phyloP scores from a whole-genome alignment of 2,797 vertebrate species.

The Salmo trutta region DNA sequence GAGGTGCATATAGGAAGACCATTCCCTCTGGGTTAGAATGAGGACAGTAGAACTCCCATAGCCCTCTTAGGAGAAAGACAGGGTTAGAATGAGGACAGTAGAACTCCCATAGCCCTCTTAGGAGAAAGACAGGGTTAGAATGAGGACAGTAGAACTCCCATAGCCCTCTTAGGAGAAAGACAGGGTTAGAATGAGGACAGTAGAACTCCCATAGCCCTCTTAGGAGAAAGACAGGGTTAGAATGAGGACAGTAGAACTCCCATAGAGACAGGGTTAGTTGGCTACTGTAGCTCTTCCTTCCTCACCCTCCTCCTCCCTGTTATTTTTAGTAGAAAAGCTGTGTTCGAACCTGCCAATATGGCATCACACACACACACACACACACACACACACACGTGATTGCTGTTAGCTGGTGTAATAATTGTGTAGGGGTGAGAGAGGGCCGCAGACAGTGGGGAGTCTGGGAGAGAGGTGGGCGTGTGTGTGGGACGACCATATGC shows the following conservation, averaged over 20 bases:
- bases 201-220: no score
- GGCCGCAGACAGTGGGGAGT: slow-evolving; percentile 65
- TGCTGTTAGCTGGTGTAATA: slow-evolving; percentile 48
- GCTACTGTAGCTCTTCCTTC: slow-evolving; percentile 30
- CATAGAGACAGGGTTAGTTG: slow-evolving; percentile 45
- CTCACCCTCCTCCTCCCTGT: not conserved
- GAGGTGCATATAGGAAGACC: not conserved
- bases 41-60: not conserved
- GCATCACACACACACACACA: slow-evolving; percentile 30
- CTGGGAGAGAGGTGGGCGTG: slow-evolving; percentile 63
- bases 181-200: no score
- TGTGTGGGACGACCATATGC: slow-evolving; percentile 72
- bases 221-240: no score
- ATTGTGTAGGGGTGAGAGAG: slow-evolving; percentile 52
- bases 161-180: no score
- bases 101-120: no score
- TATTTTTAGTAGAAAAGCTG: not conserved
- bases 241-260: not conserved
- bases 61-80: no score
- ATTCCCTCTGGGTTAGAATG: not conserved
- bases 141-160: no score
- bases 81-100: no score
- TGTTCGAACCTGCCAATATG: not conserved
- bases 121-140: no score
- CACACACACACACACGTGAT: slow-evolving; percentile 12